A percentile compares a stretch with the other conserved stretches of the same genome.
These are phyloP conservation scores for Dusona sp. DNA, from an alignment of 2,888 invertebrate species.

Conservation along the genomic window DNA sequence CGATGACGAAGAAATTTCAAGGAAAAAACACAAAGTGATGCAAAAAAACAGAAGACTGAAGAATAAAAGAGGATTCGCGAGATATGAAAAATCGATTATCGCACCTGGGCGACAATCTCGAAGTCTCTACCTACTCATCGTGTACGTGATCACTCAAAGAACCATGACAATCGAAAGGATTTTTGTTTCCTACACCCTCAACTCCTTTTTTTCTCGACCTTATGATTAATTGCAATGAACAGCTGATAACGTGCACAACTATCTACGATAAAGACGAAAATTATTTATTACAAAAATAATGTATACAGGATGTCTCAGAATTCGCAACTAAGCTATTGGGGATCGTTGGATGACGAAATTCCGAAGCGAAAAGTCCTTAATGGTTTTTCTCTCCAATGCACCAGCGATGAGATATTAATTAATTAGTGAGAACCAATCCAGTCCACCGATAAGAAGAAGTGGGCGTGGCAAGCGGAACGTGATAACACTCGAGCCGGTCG, in stretches of 20 bases:
- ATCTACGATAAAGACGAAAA: conserved; percentile 4
- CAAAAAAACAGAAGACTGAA: background rate
- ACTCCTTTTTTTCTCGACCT: conserved; percentile 33
- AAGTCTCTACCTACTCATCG: conserved; percentile 2
- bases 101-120: conserved; percentile 42
- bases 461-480: background rate
- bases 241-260: conserved; percentile 22
- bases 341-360: background rate
- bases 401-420: background rate
- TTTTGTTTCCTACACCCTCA: background rate
- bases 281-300: background rate
- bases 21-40: background rate
- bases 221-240: conserved; percentile 61
- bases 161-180: conserved; percentile 17
- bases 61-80: background rate
- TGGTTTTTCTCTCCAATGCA: background rate
- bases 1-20: background rate
- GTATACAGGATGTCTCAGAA: background rate
- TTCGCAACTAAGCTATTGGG: background rate
- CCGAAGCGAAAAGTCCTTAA: background rate
- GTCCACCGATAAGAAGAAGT: background rate
- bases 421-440: background rate
- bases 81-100: conserved; percentile 59
- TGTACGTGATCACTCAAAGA: conserved; percentile 40
- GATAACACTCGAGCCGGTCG: background rate